Percentiles rank a stretch among this genome's conserved stretches.
Evolutionary conservation across 2,888 invertebrate species (phyloP).

Genomic region (Aproaerema taeniolella): DNA sequence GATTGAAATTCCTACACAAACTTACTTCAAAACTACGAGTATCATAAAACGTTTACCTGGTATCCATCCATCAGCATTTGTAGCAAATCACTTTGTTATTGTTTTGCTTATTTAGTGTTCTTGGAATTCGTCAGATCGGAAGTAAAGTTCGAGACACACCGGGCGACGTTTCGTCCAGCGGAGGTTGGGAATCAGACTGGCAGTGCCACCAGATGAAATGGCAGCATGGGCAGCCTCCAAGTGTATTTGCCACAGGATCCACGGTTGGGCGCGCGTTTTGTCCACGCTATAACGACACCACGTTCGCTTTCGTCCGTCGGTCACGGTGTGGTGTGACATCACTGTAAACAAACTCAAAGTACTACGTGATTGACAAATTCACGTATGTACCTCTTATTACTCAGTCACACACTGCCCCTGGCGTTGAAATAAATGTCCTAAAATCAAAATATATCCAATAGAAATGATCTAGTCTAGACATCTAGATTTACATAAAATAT

Average conservation of each 20-base stretch:
- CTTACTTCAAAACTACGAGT: too few relatives aligned
- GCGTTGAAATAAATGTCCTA: too few relatives aligned
- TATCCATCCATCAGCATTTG: slow-evolving; percentile 61
- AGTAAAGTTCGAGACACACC: not conserved
- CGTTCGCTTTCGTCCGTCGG: slow-evolving; percentile 59
- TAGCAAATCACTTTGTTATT: slow-evolving; percentile 45
- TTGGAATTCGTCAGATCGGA: not conserved
- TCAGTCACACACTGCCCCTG: too few relatives aligned
- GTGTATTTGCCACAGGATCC: slow-evolving; percentile 48
- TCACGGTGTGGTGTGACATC: slow-evolving; percentile 32
- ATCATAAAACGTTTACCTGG: too few relatives aligned
- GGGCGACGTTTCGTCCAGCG: not conserved
- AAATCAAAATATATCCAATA: too few relatives aligned
- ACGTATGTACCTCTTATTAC: too few relatives aligned
- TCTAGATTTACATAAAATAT: too few relatives aligned
- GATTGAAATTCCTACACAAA: too few relatives aligned
- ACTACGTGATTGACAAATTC: too few relatives aligned
- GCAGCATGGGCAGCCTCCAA: slow-evolving; percentile 1
- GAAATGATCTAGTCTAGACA: too few relatives aligned
- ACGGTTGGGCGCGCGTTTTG: slow-evolving; percentile 64
- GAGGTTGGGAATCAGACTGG: slow-evolving; percentile 6
- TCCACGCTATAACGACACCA: slow-evolving; percentile 33
- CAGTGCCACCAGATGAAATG: too few relatives aligned
- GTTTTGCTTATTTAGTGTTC: too few relatives aligned
- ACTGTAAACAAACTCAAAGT: not conserved